These are phyloP conservation scores for Grammomys dolichurus DNA, from an alignment of 2,113 vertebrate species.

Conservation along the genomic window DNA sequence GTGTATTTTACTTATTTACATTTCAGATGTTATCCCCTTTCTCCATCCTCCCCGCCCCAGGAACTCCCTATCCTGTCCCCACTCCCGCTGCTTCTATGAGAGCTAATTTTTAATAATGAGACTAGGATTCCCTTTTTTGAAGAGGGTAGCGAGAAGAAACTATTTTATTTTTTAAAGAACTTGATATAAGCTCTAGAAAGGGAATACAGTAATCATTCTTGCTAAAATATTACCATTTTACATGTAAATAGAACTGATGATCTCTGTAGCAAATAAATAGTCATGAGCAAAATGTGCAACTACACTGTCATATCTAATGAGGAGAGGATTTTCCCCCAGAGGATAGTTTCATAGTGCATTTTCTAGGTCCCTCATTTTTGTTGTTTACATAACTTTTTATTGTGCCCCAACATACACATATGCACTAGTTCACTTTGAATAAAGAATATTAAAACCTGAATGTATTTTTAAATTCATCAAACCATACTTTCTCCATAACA, in stretches of 20 bases:
- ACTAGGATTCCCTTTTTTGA: neutral
- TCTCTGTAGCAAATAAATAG: neutral
- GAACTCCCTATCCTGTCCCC: no score
- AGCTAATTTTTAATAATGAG: neutral
- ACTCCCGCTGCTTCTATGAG: no score
- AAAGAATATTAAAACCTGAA: neutral
- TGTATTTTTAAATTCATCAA: neutral
- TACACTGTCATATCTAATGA: neutral
- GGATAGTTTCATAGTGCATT: neutral
- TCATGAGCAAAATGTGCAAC: neutral
- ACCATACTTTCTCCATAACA: neutral
- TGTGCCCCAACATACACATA: neutral
- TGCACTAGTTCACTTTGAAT: neutral
- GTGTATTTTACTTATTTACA: no score
- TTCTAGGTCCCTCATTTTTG: neutral
- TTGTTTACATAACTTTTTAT: neutral
- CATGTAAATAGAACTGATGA: neutral
- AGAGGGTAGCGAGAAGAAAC: neutral
- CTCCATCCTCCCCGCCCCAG: no score
- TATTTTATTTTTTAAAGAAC: neutral
- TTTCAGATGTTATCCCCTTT: no score
- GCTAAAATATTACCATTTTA: neutral
- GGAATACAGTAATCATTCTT: neutral
- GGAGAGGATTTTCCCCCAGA: neutral
- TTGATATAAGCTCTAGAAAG: no score